Conservation (phyloP, 2,113 vertebrate genomes). For the Agapornis roseicollis region DNA sequence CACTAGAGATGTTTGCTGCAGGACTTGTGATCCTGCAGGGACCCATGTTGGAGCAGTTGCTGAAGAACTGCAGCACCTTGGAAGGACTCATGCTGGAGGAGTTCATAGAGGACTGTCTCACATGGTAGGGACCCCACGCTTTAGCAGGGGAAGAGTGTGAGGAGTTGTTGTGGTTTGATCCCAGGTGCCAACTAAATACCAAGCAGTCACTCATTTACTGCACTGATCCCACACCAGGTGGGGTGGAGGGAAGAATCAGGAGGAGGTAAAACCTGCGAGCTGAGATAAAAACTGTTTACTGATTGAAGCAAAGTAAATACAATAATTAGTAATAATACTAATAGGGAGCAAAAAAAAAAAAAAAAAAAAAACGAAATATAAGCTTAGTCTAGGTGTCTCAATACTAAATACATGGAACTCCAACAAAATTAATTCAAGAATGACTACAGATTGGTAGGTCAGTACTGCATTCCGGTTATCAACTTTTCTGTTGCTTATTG, state of each 20-base stretch:
- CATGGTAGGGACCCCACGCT: not conserved
- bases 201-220: not conserved
- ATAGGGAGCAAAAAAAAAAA: not conserved
- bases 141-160: not conserved
- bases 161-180: not conserved
- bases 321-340: not conserved
- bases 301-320: not conserved
- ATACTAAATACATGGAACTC: no score
- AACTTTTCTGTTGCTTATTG: no score
- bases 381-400: no score
- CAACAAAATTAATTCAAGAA: no score
- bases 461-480: no score
- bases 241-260: not conserved
- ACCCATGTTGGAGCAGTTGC: not conserved
- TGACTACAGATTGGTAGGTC: no score
- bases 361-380: no score
- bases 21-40: fast-evolving
- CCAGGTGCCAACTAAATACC: not conserved
- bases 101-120: not conserved
- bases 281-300: not conserved
- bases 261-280: not conserved
- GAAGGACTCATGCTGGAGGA: not conserved
- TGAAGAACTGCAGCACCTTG: not conserved
- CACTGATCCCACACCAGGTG: not conserved
- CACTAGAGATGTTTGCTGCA: not conserved